Evolutionary conservation across 2,888 invertebrate species (phyloP), one percentile per base, ranked within the genome.

Genomic region (Dicycla oo): DNA sequence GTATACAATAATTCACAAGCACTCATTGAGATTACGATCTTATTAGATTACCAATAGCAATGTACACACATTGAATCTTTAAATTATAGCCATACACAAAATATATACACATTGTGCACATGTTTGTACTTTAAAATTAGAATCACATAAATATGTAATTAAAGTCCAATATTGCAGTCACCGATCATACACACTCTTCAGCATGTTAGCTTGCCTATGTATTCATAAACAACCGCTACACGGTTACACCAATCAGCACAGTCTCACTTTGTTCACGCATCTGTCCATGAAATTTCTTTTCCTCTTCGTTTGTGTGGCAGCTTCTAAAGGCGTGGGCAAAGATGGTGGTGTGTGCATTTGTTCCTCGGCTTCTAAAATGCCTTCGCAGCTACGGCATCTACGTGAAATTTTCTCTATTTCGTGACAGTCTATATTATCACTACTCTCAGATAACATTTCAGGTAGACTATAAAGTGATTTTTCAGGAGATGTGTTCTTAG

Each of bases 221-320:
- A 58, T 83, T 85, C 77, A 73, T 84, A 82, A 82, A 78, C 78
- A 75, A 83, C 79, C 75, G 56, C 81, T 81, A 73, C 86, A 87
- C 87, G 87, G n/a, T n/a, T 84, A 88, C 86, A 85, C 30, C n/a
- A 62, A 97, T 98, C 91, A 98, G 96, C 95, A 95, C 89, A 97
- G 97, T 96, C 97, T 97, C 93, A 98, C 97, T 97, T 98, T 98
- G 95, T 97, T 98, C 87, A 98, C 97, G 94, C 98, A 98, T 92
- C 97, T 96, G 96, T 98, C 98, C 97, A 98, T 98, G 92, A 98
- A 98, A 93, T 98, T 98, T 91, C 97, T 97, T 93, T 97, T 97
- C 89, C 97, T 96, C 92, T 97, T 97, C 13, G 96, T 96, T 88
- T 97, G 97, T 67, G 96, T 96, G 82, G 95, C 91, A 85, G 96